phyloP scores from a whole-genome alignment of 2,797 vertebrate genomes.

The Lepidocolaptes lacrymiger region DNA sequence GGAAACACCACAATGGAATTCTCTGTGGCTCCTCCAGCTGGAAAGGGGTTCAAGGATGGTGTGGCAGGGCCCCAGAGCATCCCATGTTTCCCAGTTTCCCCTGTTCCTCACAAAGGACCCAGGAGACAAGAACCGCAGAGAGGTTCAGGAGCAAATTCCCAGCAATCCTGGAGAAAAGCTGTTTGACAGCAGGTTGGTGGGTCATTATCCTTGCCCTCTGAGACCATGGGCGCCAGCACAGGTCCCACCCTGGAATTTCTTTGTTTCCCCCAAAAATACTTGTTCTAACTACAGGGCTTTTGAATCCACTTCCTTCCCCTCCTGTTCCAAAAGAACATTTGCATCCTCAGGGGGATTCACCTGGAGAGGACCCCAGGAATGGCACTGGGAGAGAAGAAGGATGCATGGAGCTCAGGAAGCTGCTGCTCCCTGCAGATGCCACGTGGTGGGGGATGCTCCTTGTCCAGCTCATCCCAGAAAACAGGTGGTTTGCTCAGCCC shows the following conservation, averaged over 20 bases:
- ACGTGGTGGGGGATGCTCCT: fast-evolving
- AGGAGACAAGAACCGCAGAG: background rate
- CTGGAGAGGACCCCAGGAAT: fast-evolving
- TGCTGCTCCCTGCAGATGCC: background rate
- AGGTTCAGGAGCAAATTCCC: background rate
- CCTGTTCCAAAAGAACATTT: background rate
- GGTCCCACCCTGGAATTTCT: slow-evolving; percentile 7
- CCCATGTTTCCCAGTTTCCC: background rate
- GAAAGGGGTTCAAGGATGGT: background rate
- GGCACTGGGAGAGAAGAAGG: background rate
- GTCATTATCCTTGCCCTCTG: background rate
- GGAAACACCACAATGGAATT: fast-evolving
- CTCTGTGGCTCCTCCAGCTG: background rate
- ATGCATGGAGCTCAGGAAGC: fast-evolving
- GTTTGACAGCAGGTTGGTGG: background rate
- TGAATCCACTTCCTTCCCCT: slow-evolving; percentile 41
- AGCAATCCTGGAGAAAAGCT: background rate
- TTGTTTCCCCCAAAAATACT: background rate
- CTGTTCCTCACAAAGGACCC: background rate
- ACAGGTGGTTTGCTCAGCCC: background rate
- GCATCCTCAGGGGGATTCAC: fast-evolving
- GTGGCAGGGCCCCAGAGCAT: too few species aligned
- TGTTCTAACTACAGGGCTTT: background rate
- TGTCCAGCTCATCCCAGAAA: background rate
- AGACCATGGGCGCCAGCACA: background rate